Base-by-base conservation (phyloP, 2,888 invertebrate species). In the Eupeodes latifasciatus region DNA sequence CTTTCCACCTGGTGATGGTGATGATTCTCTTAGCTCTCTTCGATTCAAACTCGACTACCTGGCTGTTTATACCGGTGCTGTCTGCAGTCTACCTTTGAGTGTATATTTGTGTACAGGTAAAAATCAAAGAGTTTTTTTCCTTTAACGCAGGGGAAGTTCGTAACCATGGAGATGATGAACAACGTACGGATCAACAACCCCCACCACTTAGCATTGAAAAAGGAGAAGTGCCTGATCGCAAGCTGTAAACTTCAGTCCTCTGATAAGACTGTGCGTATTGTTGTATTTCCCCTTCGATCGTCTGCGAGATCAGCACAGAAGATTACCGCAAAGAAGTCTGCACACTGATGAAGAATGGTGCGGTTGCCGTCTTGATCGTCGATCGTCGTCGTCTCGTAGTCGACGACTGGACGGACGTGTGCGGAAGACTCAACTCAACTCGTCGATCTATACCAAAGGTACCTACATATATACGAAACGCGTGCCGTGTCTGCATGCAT, bases 1-100 rank as follows among this genome's bases (percentile, higher is more conserved):
- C 92, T 91, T 92, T 91, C 89, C 90, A 89, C 78, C 84, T 81
- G 85, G 72, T 72, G 53, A 1, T 19, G 49, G 51, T 49, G 67
- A 34, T 59, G 47, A 49, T 66, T 88, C 88, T 88, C 85, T 88
- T 72, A 71, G 81, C 75, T 81, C 85, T 88, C 88, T 88, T 84
- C 34, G 51, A 51, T 27, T 40, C 6, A 5, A 9, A 40, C 40
- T 40, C n/a, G 14, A n/a, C n/a, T 71, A 62, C 83, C 61, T 84
- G 14, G 16, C 49, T 44, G 53, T 51, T 53, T 51, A 34, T 53
- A 40, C 67, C 61, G 72, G 34, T 34, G 27, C 16, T 19, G 49
- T 67, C 6, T 2, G 5, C 7, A 40, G 40, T 40, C n/a, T 9
- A 5, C 10, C 7, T 55, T 55, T 47, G 47, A 16, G 27, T 49